Evolutionary conservation across 1,140 invertebrate genomes (phyloP).

Genomic region (Berghia stephanieae): DNA sequence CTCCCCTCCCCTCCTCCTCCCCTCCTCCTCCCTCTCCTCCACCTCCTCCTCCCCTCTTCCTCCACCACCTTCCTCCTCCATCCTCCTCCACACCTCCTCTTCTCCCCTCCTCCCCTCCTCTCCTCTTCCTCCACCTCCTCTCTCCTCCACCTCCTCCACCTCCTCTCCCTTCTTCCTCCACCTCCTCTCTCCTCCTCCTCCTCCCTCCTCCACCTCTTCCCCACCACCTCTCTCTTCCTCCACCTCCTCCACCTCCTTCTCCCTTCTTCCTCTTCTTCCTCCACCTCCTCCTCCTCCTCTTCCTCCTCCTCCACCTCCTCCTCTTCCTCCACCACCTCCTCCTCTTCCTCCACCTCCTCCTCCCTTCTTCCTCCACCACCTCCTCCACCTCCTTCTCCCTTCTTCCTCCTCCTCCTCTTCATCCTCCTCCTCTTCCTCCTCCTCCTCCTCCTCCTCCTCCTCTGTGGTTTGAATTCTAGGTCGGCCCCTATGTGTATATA

Average conservation of each 20-base stretch:
- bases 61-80: background rate
- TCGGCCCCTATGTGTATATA: too few relatives aligned
- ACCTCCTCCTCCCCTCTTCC: background rate
- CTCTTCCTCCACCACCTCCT: background rate
- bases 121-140: background rate
- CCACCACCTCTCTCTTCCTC: background rate
- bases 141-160: background rate
- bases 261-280: background rate
- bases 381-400: background rate
- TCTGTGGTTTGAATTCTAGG: background rate
- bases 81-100: too few relatives aligned
- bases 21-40: background rate
- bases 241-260: background rate
- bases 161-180: background rate
- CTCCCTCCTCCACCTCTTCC: background rate
- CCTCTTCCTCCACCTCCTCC: background rate
- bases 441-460: background rate
- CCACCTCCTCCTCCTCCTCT: background rate
- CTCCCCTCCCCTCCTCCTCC: slow-evolving; percentile 14
- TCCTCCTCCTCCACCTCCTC: background rate
- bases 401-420: background rate
- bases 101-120: background rate
- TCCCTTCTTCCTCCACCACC: background rate
- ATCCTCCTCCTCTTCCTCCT: too few relatives aligned
- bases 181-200: background rate